Evolutionary conservation across 2,797 vertebrate species (phyloP), one percentile per base, ranked within the genome.

Genomic region (Arrhamphus sclerolepis): DNA sequence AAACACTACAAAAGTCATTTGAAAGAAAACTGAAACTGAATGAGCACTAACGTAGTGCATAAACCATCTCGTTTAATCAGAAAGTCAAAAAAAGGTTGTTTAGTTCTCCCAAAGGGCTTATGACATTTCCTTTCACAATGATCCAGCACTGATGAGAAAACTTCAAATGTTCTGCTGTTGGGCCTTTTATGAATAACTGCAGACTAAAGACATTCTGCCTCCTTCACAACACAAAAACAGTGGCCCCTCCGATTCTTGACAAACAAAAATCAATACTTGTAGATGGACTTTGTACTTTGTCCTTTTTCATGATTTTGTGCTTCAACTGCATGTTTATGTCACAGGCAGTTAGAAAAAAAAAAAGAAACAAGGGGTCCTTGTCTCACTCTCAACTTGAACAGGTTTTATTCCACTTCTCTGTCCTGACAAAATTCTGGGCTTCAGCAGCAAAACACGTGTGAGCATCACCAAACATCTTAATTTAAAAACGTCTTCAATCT

Each of bases 21-120:
- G 62, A 86, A 90, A 89, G 92, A 87, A 89, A 90, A 90, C 86
- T 55, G 90, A 91, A 92, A 91, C 84, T 85, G 88, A 89, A 87
- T 76, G 83, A 94, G 95, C 96, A 98, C 97, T 98, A 98, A 98
- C 90, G 93, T 98, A 98, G 97, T 98, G 97, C 96, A 84, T 95
- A 96, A 86, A 90, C 87, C 62, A 74, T 92, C 85, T 89, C 69
- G 61, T 73, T 91, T 89, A 72, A 90, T 87, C 68, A 77, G 80
- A 89, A 91, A 88, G 74, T 90, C 84, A 89, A 89, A 93, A 91
- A 7, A 88, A 92, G 70, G 79, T 69, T 77, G 71, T 77, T 72
- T 62, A 38, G 46, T 77, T 84, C 62, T 82, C 66, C 78, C 72
- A 69, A 73, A 75, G 78, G 81, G 78, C 67, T 56, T 59, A 56